Evolutionary conservation across 2,797 vertebrate genomes (phyloP).

Genomic region (Neoniphon sammara): DNA sequence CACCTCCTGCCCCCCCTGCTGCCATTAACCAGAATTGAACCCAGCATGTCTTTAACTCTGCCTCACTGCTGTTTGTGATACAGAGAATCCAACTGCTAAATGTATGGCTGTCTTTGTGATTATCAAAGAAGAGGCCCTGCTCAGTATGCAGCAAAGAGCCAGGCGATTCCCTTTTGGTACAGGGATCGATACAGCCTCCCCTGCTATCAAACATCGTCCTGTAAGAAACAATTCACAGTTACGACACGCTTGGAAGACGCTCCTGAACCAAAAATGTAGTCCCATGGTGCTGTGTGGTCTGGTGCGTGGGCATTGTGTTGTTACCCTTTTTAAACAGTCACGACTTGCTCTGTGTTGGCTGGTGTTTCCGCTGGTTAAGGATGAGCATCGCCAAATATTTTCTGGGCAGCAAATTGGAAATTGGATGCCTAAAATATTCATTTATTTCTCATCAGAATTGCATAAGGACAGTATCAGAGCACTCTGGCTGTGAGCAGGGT

Average conservation of each 20-base stretch:
- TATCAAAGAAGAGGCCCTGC: neutral
- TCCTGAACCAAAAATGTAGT: slow-evolving; percentile 48
- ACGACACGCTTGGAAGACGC: slow-evolving; percentile 56
- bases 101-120: slow-evolving; percentile 18
- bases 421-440: slow-evolving; percentile 15
- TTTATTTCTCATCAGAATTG: slow-evolving; percentile 29
- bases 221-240: slow-evolving; percentile 43
- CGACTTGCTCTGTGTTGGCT: slow-evolving; percentile 47
- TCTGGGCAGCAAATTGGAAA: slow-evolving; percentile 20
- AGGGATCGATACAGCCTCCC: slow-evolving; percentile 51
- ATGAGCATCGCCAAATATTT: slow-evolving; percentile 29
- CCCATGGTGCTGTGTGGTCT: slow-evolving; percentile 61
- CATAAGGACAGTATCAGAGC: slow-evolving; percentile 22
- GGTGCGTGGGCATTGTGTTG: slow-evolving; percentile 57
- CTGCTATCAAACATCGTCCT: slow-evolving; percentile 27
- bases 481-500: slow-evolving; percentile 1
- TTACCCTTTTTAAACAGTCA: slow-evolving; percentile 66
- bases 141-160: slow-evolving; percentile 11
- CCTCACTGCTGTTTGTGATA: neutral
- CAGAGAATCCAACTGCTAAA: slow-evolving; percentile 11
- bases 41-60: slow-evolving; percentile 4
- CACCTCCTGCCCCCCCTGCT: slow-evolving; percentile 2
- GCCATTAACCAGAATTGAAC: slow-evolving; percentile 28
- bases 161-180: slow-evolving; percentile 19
- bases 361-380: slow-evolving; percentile 19